phyloP scores from a whole-genome alignment of 2,113 vertebrate species.

The Tenebrosternarchus preto region DNA sequence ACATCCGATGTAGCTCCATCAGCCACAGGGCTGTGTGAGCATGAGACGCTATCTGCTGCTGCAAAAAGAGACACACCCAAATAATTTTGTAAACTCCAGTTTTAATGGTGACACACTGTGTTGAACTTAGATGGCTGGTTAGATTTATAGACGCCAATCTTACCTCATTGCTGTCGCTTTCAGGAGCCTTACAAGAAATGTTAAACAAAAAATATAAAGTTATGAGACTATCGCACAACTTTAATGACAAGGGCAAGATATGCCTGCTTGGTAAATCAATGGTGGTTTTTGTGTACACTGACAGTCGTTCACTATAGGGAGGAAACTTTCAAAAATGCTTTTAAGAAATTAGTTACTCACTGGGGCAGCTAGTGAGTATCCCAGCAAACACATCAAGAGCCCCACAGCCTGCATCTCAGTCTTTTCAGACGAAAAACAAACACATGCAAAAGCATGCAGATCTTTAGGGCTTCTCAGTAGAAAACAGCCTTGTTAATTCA shows the following conservation, averaged over 20 bases:
- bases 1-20: conserved; percentile 73
- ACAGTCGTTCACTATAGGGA: not conserved
- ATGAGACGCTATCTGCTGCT: conserved; percentile 63
- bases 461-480: not conserved
- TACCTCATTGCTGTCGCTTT: conserved; percentile 70
- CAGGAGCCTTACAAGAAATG: conserved; percentile 58
- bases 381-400: conserved; percentile 63
- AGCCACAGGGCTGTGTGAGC: conserved; percentile 70
- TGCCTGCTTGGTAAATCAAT: not conserved
- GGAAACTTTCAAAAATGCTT: not conserved
- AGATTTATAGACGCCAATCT: not conserved
- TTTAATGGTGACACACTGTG: conserved; percentile 43
- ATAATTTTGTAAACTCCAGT: not conserved
- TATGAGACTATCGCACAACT: not conserved
- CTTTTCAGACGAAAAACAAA: conserved; percentile 7
- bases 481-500: not conserved
- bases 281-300: not conserved
- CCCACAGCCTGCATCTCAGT: conserved; percentile 64
- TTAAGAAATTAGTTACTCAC: conserved; percentile 61
- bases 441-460: not conserved
- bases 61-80: conserved; percentile 31
- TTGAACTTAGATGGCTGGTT: not conserved
- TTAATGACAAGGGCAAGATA: not conserved
- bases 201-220: not conserved
- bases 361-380: conserved; percentile 61